Evolutionary conservation across 2,888 invertebrate species (phyloP), one percentile per base, ranked within the genome.

Genomic region (Drosophila neonasuta): DNA sequence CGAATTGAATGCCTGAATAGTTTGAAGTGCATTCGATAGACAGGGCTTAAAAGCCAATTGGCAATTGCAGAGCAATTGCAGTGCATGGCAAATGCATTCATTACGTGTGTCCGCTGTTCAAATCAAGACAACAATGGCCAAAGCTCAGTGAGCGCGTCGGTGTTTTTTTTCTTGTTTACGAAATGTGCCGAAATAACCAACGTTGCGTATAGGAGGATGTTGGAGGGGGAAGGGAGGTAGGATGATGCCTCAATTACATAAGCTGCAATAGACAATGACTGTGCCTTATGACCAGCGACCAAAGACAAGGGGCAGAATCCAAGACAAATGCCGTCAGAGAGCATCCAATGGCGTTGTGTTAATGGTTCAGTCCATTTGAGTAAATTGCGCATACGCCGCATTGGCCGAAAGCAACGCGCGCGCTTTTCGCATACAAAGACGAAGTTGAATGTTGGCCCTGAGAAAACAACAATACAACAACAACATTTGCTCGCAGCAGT

Each of bases 381-480:
- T 44, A 57, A 86, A 86, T 86, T 86, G 81, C 80, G 78, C 63
- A 81, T 81, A 81, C 80, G 80, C 63, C 83, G 68, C 60, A 68
- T 80, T 68, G 80, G 48, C 62, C 69, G 34, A 34, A 50, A 58
- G 41, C 50, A 39, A 51, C 63, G 55, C 59, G 57, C 63, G 55
- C 59, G 62, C 56, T 41, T n/a, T 66, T 49, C 66, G 86, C 76
- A 81, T 81, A 86, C 86, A 79, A 81, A 81, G 78, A 63, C 74
- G 55, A 24, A 6, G 24, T 32, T 50, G 58, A 68, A 67, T 70
- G 50, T 60, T 74, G 86, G 81, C 84, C 84, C 68, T 84, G 81
- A 79, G 74, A 67, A 55, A 62, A 52, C 32, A 46, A 32, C 56
- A 59, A 65, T 55, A 17, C 17, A 17, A 17, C 17, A 66, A 66